A percentile compares a stretch with the other conserved stretches of the same genome.
Conservation (phyloP, 2,113 vertebrate species). For the Excalfactoria chinensis region DNA sequence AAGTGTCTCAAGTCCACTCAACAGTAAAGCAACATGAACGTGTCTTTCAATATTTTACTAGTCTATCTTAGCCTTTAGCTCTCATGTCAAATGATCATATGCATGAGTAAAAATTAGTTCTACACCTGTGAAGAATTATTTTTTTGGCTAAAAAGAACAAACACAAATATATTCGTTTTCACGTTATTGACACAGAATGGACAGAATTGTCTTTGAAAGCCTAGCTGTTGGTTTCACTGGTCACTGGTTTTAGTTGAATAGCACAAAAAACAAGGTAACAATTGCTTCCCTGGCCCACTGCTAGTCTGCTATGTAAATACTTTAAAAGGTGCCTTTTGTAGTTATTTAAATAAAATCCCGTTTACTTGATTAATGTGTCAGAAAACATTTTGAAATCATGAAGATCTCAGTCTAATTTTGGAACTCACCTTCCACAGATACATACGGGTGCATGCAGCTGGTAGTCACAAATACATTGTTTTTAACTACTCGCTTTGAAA, state of each 20-base stretch:
- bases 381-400: not conserved
- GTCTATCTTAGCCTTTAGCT: not conserved
- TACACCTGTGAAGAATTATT: not conserved
- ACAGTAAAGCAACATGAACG: not conserved
- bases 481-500: slow-evolving; percentile 9
- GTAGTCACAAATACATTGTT: not conserved
- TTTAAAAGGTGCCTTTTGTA: not conserved
- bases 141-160: not conserved
- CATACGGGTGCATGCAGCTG: not conserved
- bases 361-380: not conserved
- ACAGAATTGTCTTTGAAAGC: not conserved
- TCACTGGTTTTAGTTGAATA: not conserved
- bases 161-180: not conserved
- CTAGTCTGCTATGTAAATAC: not conserved
- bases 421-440: not conserved
- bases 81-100: too few relatives aligned
- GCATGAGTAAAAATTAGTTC: not conserved
- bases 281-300: not conserved
- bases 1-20: not conserved
- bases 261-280: not conserved
- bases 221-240: not conserved
- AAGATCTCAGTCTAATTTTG: not conserved
- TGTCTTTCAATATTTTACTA: not conserved
- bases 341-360: not conserved
- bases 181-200: not conserved